Evolutionary conservation across 1,140 invertebrate genomes (phyloP).

Genomic region (Apocrypta bakeri): DNA sequence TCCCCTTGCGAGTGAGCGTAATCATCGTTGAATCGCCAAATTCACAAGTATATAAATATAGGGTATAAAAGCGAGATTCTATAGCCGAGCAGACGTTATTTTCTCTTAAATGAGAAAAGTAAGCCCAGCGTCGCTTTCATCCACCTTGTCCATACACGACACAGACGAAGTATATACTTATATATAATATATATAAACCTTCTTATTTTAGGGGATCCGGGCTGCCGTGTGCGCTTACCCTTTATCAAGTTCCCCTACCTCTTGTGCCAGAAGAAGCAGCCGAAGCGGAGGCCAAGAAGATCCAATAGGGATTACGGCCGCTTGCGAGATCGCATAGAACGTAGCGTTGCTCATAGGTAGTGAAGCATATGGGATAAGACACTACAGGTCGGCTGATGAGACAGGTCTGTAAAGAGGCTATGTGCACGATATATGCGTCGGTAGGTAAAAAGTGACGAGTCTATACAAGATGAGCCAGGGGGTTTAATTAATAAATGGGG

Average conservation of each 20-base stretch:
- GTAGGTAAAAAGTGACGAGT: neutral
- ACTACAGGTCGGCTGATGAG: neutral
- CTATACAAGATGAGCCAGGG: neutral
- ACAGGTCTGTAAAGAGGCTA: slow-evolving; percentile 43
- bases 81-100: neutral
- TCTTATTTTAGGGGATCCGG: slow-evolving; percentile 41
- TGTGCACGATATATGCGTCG: neutral
- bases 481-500: neutral
- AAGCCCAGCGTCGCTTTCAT: neutral
- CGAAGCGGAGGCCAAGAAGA: neutral
- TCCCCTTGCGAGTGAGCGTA: no score
- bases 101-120: neutral
- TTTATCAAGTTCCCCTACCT: slow-evolving; percentile 31
- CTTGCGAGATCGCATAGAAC: slow-evolving; percentile 7
- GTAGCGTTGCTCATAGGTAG: neutral
- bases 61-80: neutral
- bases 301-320: slow-evolving; percentile 34
- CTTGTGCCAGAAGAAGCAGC: neutral
- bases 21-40: no score
- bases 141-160: slow-evolving; percentile 1
- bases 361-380: slow-evolving; percentile 26
- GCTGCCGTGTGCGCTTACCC: slow-evolving; percentile 11
- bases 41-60: no score
- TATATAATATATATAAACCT: neutral
- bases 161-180: neutral